Evolutionary conservation across 2,113 vertebrate species (phyloP), one percentile per base, ranked within the genome.

Genomic region (Epinephelus cyanopodus): DNA sequence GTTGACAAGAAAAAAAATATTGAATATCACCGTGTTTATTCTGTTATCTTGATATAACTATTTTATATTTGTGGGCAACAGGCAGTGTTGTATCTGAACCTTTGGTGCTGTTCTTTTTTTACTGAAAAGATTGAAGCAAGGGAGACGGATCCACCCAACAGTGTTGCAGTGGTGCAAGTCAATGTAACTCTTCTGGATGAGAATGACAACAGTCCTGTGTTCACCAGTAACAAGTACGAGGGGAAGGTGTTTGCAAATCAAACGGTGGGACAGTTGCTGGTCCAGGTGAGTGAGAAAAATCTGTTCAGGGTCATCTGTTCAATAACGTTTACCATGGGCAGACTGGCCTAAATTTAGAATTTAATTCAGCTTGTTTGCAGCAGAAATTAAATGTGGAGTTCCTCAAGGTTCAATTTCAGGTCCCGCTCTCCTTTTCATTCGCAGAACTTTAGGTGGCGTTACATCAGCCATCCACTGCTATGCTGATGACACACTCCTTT

Each of bases 181-280:
- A 92, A 21, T 8, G 57, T 97, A 23, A 19, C 61, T 63, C 79
- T 97, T 62, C 79, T 92, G 17, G 96, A 97, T 70, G 95, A 94
- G 84, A 97, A 97, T 15, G 96, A 97, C 87, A 96, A 96, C 93
- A 94, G 73, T 69, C 96, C 96, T 10, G 9, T 10, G 17, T 97
- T 96, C 52, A 86, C 47, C 82, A 78, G n/a, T 2, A 48, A 39
- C 0, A 45, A 5, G 3, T 97, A 96, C 0, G 81, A 91, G 29
- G 89, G 62, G 1, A 84, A 91, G 6, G 88, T 97, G 78, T 93
- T 90, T 77, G 54, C 0, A 64, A 92, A 96, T 77, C 95, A 96
- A 82, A 95, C 92, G 39, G 87, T 45, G 60, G 96, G 94, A 75
- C 94, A 95, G 93, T 1, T 53, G 47, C 50, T 97, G 83, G 89